Evolutionary conservation across 2,888 invertebrate species (phyloP).

Genomic region (Lithosia quadra): DNA sequence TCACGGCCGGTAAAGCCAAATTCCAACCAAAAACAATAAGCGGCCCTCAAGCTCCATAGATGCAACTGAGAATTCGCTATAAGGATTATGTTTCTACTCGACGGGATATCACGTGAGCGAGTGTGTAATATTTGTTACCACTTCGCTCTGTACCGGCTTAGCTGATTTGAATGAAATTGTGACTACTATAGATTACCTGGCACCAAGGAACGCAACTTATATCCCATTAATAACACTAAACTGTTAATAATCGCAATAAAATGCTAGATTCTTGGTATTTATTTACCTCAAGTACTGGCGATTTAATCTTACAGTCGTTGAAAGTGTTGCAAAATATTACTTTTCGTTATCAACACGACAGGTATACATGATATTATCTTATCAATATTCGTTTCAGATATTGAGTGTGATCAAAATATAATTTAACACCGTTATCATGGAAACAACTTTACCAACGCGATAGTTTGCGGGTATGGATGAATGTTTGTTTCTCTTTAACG

Average conservation of each 20-base stretch:
- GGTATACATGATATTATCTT: conserved; percentile 7
- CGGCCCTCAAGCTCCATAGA: too few relatives aligned
- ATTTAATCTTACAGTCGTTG: not conserved
- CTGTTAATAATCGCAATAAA: not conserved
- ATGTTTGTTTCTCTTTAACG: too few relatives aligned
- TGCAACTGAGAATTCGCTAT: too few relatives aligned
- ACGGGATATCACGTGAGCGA: too few relatives aligned
- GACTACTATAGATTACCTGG: too few relatives aligned
- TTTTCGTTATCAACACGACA: conserved; percentile 9
- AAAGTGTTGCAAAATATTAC: not conserved
- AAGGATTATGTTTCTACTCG: too few relatives aligned
- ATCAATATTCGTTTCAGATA: conserved; percentile 9
- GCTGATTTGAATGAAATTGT: too few relatives aligned
- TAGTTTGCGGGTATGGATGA: too few relatives aligned
- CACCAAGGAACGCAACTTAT: not conserved
- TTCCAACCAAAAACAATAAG: too few relatives aligned
- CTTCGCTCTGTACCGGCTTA: not conserved
- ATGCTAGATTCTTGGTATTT: not conserved
- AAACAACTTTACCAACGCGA: not conserved
- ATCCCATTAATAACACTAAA: not conserved
- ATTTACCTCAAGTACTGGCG: not conserved
- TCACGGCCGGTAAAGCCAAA: too few relatives aligned
- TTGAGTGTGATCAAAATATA: conserved; percentile 10
- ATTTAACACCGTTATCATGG: conserved; percentile 15
- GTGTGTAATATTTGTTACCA: not conserved